Base-by-base conservation (phyloP, 2,888 invertebrate genomes). In the Ernsta delagoae region DNA sequence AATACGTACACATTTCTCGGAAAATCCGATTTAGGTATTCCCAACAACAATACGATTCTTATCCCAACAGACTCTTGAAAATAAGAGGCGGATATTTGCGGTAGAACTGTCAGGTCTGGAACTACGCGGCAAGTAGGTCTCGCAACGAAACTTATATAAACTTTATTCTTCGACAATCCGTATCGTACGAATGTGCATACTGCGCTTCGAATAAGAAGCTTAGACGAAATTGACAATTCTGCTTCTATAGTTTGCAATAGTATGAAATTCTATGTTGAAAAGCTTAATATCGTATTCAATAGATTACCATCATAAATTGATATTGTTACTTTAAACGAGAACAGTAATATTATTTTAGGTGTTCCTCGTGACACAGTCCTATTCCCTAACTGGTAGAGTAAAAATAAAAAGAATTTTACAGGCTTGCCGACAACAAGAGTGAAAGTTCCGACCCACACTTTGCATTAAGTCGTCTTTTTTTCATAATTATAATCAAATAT, bases 1-100 rank as follows among this genome's bases (percentile, higher is more conserved):
- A 5, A 36, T 36, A 36, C 36, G 36, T 36, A 59, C 12, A 54
- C 60, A 7, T 63, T 63, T 66, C 31, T 39, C 9, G 24, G 39
- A 59, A 31, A 60, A 31, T 48, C 53, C 24, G 66, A 59, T 66
- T 53, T n/a, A n/a, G n/a, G n/a, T 60, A 60, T 66, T 66, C 53
- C 53, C 53, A 34, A 53, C 41, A 43, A 53, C 66, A 60, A 66
- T 66, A 66, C 66, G 53, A 53, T 66, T 34, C 59, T 59, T 66
- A 66, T 66, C 66, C 60, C 66, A 41, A 50, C 65, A 60, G 59
- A 31, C 59, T 59, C 41, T 66, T 66, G 66, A 66, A 65, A 66
- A 53, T 60, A 59, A 65, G 57, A 43, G 36, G 66, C 60, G 60
- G 59, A 66, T 66, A 66, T 66, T 66, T 66, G 66, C 66, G 43